phyloP scores from a whole-genome alignment of 2,113 vertebrate species.

The Dendrocopos noguchii region DNA sequence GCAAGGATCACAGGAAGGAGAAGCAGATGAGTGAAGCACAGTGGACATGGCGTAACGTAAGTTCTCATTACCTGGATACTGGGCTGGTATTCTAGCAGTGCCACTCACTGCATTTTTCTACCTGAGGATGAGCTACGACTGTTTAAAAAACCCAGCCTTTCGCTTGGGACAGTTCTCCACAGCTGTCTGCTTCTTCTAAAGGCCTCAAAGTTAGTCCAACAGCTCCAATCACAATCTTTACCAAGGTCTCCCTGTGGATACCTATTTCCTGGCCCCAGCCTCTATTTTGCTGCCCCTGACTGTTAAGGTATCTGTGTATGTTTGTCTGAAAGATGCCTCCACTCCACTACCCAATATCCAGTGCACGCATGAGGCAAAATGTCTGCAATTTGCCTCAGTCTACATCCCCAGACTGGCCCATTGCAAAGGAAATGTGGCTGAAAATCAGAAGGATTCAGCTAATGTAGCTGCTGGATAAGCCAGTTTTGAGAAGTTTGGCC shows the following conservation, averaged over 20 bases:
- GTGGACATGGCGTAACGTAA: neutral
- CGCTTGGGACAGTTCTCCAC: neutral
- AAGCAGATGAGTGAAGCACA: neutral
- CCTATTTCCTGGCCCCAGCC: neutral
- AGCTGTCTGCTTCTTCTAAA: neutral
- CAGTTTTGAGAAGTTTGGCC: neutral
- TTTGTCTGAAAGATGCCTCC: neutral
- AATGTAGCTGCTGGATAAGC: neutral
- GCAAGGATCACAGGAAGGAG: constrained; percentile 31
- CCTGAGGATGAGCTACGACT: neutral
- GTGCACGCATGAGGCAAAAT: accelerated
- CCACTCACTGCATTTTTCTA: neutral
- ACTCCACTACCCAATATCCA: neutral
- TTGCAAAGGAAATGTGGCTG: neutral
- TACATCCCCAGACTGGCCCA: neutral
- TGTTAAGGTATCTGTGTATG: neutral
- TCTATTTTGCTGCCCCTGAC: neutral
- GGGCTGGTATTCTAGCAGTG: neutral
- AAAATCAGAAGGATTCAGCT: neutral
- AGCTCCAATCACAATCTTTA: neutral
- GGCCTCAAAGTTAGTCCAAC: neutral
- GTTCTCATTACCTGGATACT: neutral
- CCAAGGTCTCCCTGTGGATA: neutral
- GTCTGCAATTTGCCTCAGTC: neutral
- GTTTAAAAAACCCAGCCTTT: neutral